These are phyloP conservation scores for Pelosia muscerda DNA, from an alignment of 2,888 invertebrate genomes.

Conservation along the genomic window DNA sequence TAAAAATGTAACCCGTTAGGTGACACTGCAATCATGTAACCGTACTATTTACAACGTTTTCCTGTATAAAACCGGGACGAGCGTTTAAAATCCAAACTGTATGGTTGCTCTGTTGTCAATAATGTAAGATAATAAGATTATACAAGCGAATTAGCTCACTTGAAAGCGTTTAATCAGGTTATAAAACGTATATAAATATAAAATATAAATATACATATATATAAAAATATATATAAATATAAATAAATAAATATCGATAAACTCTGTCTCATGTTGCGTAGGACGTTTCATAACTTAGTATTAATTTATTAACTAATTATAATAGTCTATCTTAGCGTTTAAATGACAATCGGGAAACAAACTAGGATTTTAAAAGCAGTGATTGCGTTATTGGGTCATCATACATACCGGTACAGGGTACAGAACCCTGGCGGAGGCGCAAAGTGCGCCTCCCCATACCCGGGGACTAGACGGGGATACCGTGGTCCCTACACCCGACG, in stretches of 20 bases:
- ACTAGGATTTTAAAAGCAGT: too few relatives aligned
- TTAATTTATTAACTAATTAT: too few relatives aligned
- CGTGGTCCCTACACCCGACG: too few relatives aligned
- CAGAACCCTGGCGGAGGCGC: too few relatives aligned
- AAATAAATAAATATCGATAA: conserved; percentile 2
- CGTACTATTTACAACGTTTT: not conserved
- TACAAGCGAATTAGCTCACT: conserved; percentile 1
- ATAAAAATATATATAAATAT: too few relatives aligned
- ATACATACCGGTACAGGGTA: too few relatives aligned
- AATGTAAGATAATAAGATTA: not conserved
- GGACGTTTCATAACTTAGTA: not conserved
- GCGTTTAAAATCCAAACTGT: not conserved
- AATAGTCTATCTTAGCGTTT: too few relatives aligned
- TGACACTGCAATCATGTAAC: not conserved
- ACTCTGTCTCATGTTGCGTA: not conserved
- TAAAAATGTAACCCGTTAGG: not conserved
- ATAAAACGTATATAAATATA: conserved; percentile 8
- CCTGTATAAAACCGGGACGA: not conserved
- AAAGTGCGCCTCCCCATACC: too few relatives aligned
- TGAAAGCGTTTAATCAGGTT: not conserved
- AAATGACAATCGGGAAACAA: too few relatives aligned
- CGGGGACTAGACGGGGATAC: too few relatives aligned
- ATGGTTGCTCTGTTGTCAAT: not conserved
- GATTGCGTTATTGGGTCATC: too few relatives aligned
- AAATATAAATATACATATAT: too few relatives aligned